Percentiles rank a stretch among this genome's conserved stretches.
Conservation (phyloP, 2,888 invertebrate species). For the Eupithecia centaureata region DNA sequence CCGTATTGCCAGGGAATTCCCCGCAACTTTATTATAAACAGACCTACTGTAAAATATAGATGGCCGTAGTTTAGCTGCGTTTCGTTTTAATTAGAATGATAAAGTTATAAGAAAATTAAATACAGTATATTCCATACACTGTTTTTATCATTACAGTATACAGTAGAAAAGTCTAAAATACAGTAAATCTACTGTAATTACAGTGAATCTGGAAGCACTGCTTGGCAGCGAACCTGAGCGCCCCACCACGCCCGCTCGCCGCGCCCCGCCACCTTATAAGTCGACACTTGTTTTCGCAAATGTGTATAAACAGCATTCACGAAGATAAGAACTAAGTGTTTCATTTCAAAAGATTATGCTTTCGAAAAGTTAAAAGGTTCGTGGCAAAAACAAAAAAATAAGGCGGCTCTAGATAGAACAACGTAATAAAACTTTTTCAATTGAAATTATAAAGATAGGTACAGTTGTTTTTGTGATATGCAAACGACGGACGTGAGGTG, state of each 20-base stretch:
- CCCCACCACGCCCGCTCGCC: neutral
- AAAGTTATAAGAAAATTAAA: too few species aligned
- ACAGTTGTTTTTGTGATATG: constrained; percentile 43
- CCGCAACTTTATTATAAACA: too few species aligned
- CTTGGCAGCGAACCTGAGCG: neutral
- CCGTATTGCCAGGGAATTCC: too few species aligned
- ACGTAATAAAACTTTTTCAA: constrained; percentile 28
- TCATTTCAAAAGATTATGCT: neutral
- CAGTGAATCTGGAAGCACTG: too few species aligned
- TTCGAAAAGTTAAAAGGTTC: neutral
- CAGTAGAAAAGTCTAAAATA: too few species aligned
- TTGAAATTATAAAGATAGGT: constrained; percentile 31
- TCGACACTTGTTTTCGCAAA: neutral
- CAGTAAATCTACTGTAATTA: too few species aligned
- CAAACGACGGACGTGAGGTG: constrained; percentile 27
- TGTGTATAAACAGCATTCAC: neutral
- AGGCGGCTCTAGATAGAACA: neutral
- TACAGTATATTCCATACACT: too few species aligned
- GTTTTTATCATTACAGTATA: too few species aligned
- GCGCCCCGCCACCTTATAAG: neutral
- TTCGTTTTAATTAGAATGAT: too few species aligned
- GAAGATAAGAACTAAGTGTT: neutral
- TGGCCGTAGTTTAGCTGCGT: too few species aligned
- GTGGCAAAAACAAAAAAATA: neutral
- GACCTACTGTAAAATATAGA: too few species aligned